Percentiles rank a stretch among this genome's conserved stretches.
Conservation (phyloP, 1,140 invertebrate species). For the Amphibalanus amphitrite region DNA sequence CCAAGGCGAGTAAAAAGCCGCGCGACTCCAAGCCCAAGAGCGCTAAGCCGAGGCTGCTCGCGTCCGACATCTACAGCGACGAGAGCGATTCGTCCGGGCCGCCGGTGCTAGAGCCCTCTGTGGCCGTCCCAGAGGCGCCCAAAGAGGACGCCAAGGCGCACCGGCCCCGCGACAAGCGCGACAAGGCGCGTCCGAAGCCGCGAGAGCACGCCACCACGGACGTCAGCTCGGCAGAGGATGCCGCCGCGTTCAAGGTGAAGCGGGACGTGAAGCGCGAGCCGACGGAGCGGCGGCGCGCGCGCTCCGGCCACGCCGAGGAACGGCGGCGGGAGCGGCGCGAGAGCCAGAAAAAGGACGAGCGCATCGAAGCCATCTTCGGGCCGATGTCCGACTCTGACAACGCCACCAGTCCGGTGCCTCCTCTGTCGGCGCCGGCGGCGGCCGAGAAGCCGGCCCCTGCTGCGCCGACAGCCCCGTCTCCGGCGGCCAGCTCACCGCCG, state of each 20-base stretch:
- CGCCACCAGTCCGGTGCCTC: background rate
- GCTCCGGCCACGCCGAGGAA: background rate
- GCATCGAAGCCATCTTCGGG: slow-evolving; percentile 1
- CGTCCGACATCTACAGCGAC: slow-evolving; percentile 2
- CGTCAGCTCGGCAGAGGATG: background rate
- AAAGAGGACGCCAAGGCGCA: background rate
- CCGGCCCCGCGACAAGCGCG: background rate
- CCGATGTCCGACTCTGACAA: slow-evolving; percentile 2
- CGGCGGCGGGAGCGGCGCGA: background rate
- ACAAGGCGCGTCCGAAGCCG: background rate
- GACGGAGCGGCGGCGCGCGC: background rate
- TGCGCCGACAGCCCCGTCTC: no score
- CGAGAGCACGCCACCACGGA: background rate
- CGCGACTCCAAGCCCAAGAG: background rate
- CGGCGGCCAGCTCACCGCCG: no score
- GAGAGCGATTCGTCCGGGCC: background rate
- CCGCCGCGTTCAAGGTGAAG: no score
- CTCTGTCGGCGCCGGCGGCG: background rate
- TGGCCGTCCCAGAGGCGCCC: background rate
- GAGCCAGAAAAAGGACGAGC: background rate
- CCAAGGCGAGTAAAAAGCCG: background rate
- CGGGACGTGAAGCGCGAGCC: background rate
- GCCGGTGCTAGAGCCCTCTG: background rate
- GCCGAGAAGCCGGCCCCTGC: background rate
- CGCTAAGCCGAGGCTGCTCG: background rate